A percentile compares a stretch with the other conserved stretches of the same genome.
phyloP scores from a whole-genome alignment of 2,888 invertebrate genomes.

The Polymixis flavicincta region DNA sequence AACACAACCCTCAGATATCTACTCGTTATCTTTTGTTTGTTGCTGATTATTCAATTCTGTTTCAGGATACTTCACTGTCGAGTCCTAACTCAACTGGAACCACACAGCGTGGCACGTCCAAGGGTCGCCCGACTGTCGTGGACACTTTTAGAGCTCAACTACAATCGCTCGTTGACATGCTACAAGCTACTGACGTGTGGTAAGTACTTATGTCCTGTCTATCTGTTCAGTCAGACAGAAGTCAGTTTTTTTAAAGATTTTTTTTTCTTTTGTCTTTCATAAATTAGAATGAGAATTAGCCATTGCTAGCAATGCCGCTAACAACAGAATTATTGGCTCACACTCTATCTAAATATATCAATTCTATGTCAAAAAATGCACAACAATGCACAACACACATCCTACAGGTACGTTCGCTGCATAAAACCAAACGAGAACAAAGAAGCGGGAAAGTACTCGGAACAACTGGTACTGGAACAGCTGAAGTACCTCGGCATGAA shows the following conservation, averaged over 20 bases:
- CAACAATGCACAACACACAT: neutral
- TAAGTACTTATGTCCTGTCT: constrained; percentile 76
- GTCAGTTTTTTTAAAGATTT: too few species aligned
- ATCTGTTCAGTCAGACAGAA: too few species aligned
- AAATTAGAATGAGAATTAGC: too few species aligned
- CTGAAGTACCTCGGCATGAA: constrained; percentile 97
- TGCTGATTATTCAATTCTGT: constrained; percentile 17
- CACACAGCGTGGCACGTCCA: constrained; percentile 95
- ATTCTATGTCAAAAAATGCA: too few species aligned
- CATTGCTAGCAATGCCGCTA: too few species aligned
- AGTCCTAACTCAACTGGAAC: constrained; percentile 87
- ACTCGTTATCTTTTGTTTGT: too few species aligned
- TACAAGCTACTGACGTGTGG: constrained; percentile 97
- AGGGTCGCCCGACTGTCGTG: constrained; percentile 96
- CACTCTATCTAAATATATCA: too few species aligned
- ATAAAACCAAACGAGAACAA: constrained; percentile 98
- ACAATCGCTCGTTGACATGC: constrained; percentile 96
- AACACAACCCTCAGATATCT: too few species aligned
- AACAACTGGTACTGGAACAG: constrained; percentile 95
- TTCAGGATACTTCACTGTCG: constrained; percentile 88
- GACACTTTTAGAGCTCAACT: constrained; percentile 97
- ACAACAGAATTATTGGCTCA: too few species aligned
- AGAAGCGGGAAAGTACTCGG: constrained; percentile 94
- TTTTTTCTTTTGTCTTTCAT: too few species aligned
- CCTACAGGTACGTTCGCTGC: constrained; percentile 95